These are phyloP conservation scores for Onychostruthus taczanowskii DNA, from an alignment of 2,113 vertebrate species.

Conservation along the genomic window DNA sequence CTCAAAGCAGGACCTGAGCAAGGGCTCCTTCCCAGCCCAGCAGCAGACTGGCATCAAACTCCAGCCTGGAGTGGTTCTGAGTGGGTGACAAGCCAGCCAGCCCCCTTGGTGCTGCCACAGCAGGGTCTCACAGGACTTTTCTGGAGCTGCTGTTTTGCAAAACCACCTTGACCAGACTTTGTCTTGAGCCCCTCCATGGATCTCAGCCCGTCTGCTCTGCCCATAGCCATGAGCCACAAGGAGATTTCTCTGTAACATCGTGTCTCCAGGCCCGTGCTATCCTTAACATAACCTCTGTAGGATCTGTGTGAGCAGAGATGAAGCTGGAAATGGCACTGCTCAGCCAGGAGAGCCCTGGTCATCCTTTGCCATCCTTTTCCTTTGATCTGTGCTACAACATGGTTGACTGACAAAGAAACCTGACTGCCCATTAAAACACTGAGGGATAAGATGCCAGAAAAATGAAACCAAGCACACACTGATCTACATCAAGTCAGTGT, in stretches of 20 bases:
- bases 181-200: neutral
- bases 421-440: neutral
- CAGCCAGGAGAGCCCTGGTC: neutral
- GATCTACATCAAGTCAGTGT: neutral
- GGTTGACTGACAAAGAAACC: neutral
- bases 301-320: neutral
- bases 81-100: no score
- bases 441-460: neutral
- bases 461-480: neutral
- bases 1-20: no score
- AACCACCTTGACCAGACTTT: neutral
- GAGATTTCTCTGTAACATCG: neutral
- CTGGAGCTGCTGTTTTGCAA: neutral
- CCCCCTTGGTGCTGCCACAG: no score
- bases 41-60: no score
- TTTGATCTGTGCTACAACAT: neutral
- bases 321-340: neutral
- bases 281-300: neutral
- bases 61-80: no score
- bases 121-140: fast-evolving
- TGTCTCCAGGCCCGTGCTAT: fast-evolving
- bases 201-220: neutral
- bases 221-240: neutral
- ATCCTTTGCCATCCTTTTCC: no score
- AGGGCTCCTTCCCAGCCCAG: no score